Evolutionary conservation across 2,888 invertebrate genomes (phyloP).

Genomic region (Brachypalpus laphriformis): DNA sequence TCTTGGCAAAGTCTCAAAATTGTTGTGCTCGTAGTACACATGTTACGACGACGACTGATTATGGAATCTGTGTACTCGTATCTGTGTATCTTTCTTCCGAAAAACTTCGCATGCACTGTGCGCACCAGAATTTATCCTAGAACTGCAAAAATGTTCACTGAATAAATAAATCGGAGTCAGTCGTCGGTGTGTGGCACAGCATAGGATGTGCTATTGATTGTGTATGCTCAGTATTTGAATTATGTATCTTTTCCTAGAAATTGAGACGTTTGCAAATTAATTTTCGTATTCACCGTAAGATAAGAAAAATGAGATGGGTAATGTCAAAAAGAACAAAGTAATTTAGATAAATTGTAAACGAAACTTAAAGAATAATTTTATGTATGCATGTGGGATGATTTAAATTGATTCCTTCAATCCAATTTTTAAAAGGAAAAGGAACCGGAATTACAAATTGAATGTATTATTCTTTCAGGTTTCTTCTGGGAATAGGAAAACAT

Average conservation of each 20-base stretch:
- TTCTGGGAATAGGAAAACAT: background rate
- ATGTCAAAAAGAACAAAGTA: background rate
- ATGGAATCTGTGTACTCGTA: background rate
- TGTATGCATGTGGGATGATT: background rate
- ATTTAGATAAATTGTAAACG: background rate
- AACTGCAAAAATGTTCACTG: slow-evolving; percentile 11
- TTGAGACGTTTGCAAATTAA: background rate
- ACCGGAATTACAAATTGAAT: background rate
- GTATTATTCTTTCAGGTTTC: background rate
- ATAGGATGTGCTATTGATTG: background rate
- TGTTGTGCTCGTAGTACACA: slow-evolving; percentile 27
- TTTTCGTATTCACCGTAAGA: background rate
- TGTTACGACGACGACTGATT: slow-evolving; percentile 6
- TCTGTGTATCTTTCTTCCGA: background rate
- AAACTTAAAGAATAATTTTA: background rate
- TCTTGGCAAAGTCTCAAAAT: slow-evolving; percentile 65
- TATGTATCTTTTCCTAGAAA: background rate
- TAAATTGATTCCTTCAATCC: no score
- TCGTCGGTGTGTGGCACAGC: slow-evolving; percentile 5
- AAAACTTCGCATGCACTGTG: background rate
- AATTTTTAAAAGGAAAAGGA: background rate
- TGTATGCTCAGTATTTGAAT: background rate
- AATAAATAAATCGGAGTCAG: slow-evolving; percentile 16
- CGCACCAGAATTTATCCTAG: background rate
- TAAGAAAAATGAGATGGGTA: background rate